Base-by-base conservation (phyloP, 2,113 vertebrate species). In the Recurvirostra avosetta region DNA sequence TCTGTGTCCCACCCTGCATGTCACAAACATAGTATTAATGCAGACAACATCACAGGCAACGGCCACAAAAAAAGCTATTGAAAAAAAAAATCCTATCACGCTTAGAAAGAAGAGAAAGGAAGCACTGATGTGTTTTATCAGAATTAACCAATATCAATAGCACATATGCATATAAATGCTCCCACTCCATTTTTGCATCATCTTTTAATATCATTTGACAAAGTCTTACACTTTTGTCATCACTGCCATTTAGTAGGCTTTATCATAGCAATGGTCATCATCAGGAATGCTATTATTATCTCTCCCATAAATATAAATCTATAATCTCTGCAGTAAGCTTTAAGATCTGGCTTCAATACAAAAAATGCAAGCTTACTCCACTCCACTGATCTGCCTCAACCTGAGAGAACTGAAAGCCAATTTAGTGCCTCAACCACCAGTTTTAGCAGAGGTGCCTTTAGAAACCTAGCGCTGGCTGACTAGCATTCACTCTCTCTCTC, bases 401-500 rank as follows among this genome's bases (percentile, higher is more conserved):
- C 59, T 67, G 38, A 1, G 9, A 84, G 50, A 94, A 67, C 15
- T 49, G 59, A 74, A 43, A 27, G 53, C 43, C 38, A 70, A 8
- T 78, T 81, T 83, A 81, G 55, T 47, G 23, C 36, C n/a, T 67
- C 32, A 50, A 77, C 26, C 87, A 43, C 7, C 68, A 71, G 19
- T 50, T 78, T 89, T 49, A 82, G 34, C 25, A 23, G 25, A 89
- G 7, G 14, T 71, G 52, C 52, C 36, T 78, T 81, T 87, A 91
- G 70, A 85, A 87, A 85, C 45, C 36, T 30, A 89, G n/a, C 16
- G 34, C 29, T 7, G 8, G 36, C 61, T 94, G 70, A 50, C 87
- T 93, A 83, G 86, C 72, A 88, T 93, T 74, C 61, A 72, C 72
- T 81, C 2, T 77, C 88, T 59, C 89, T 83, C 84, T 86, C 96